Evolutionary conservation across 2,113 vertebrate species (phyloP), one percentile per base, ranked within the genome.

Genomic region (Cyanocitta stelleri): DNA sequence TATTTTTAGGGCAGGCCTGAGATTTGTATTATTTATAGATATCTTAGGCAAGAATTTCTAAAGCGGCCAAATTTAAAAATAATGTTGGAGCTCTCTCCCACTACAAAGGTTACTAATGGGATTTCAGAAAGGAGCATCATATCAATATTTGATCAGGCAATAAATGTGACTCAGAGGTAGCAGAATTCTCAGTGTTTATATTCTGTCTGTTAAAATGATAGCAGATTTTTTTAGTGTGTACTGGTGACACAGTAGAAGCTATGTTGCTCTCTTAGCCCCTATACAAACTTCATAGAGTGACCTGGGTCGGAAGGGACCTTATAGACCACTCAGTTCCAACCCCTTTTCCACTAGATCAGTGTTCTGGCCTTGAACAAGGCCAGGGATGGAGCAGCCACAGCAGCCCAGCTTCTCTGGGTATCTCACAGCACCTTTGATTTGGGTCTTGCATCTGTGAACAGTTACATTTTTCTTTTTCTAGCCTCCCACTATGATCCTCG

Each of bases 121-220:
- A 95, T 97, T 97, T 98, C 89, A 93, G 90, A 75, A 96, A 93
- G 93, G 67, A 93, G 11, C 58, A 80, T 95, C 87, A 72, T 73
- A 93, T 96, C 93, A 97, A 84, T 97, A 97, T 96, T 97, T 97
- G 90, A 97, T 95, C 63, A 96, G 71, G 43, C 29, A 85, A 76
- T 87, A 94, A 94, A 96, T 78, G 82, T 48, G 14, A 51, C 75
- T 97, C 82, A 87, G 73, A 68, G 62, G 58, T 94, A 67, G 79
- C 27, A 76, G 79, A 96, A 94, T 83, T 96, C 35, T 97, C 82
- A 84, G 39, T 87, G 80, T 58, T 85, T 79, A 73, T 88, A 13
- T 93, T 89, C 90, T 91, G 41, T 82, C 71, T 13, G 5, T 87
- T 95, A 91, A 96, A 92, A 78, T 91, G 27, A 76, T 54, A 93